Base-by-base conservation (phyloP, 2,888 invertebrate genomes). In the Cephus sareptanus region DNA sequence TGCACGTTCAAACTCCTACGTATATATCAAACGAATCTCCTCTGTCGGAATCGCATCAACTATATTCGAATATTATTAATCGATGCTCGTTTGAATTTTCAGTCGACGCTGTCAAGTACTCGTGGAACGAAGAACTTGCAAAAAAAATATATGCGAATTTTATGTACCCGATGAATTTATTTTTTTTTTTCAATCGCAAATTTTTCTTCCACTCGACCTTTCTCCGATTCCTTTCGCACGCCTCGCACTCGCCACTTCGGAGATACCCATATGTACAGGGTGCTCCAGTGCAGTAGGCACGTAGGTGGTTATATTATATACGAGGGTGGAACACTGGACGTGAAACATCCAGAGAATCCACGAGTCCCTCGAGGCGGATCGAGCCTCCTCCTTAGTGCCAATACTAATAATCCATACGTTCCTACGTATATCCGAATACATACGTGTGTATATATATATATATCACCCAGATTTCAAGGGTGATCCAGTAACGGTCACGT, bases 391-490 rank as follows among this genome's bases (percentile, higher is more conserved):
- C 85, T 86, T 85, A 84, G 82, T 87, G 86, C 87, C 85, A 87
- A 88, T 87, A 87, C 86, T 88, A 87, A 88, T 88, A 88, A 87
- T 87, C 87, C 87, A 87, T 88, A 87, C 85, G 40, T 15, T 15
- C 6, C 40, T 40, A 40, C 40, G 15, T 40, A 40, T 40, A 40
- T 40, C 15, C 15, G 40, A 40, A 15, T 40, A 40, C 15, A 40
- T 40, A 40, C 6, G 40, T 40, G 15, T 15, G 6, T 15, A 40
- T 40, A 40, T 15, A 37, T 40, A 30, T 33, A 70, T 76, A 80
- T 82, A 80, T 82, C 83, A 40, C 81, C 85, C 85, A 88, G 86
- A 86, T 87, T 87, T 84, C 82, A 82, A 84, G 85, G 85, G 84
- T 86, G 86, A 86, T 84, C 86, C 85, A 85, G 85, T 84, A 85